Evolutionary conservation across 2,888 invertebrate genomes (phyloP).

Genomic region (Agriopis leucophaearia): DNA sequence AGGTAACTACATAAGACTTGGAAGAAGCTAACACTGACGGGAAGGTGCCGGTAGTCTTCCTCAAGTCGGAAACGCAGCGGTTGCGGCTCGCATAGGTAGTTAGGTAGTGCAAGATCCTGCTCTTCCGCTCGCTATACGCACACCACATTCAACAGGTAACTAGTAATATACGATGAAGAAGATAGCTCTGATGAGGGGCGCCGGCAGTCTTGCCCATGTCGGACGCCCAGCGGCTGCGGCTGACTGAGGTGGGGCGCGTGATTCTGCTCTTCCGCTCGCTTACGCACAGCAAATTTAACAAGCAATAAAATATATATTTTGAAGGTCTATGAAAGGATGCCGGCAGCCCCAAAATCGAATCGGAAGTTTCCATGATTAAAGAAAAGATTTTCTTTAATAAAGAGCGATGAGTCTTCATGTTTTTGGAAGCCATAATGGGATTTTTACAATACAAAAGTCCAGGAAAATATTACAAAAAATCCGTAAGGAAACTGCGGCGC

Average conservation of each 20-base stretch:
- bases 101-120: slow-evolving; percentile 92
- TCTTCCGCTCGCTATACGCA: slow-evolving; percentile 97
- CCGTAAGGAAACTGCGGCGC: no score
- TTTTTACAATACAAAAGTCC: no score
- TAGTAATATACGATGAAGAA: slow-evolving; percentile 95
- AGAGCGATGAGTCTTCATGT: no score
- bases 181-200: slow-evolving; percentile 95
- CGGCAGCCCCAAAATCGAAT: no score
- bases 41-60: slow-evolving; percentile 93
- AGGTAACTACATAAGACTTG: slow-evolving; percentile 96
- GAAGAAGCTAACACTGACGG: slow-evolving; percentile 97
- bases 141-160: slow-evolving; percentile 95
- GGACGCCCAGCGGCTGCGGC: slow-evolving; percentile 95
- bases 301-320: no score
- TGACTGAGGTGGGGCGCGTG: slow-evolving; percentile 94
- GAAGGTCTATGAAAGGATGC: no score
- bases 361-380: no score
- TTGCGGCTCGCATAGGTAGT: slow-evolving; percentile 96
- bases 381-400: no score
- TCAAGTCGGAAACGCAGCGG: slow-evolving; percentile 98
- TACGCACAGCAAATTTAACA: slow-evolving; percentile 95
- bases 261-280: slow-evolving; percentile 97
- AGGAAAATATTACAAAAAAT: no score
- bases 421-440: no score
- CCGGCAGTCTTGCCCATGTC: slow-evolving; percentile 97